Percentiles rank a stretch among this genome's conserved stretches.
These are phyloP conservation scores for Phrynosoma platyrhinos DNA, from an alignment of 2,113 vertebrate species.

Conservation along the genomic window DNA sequence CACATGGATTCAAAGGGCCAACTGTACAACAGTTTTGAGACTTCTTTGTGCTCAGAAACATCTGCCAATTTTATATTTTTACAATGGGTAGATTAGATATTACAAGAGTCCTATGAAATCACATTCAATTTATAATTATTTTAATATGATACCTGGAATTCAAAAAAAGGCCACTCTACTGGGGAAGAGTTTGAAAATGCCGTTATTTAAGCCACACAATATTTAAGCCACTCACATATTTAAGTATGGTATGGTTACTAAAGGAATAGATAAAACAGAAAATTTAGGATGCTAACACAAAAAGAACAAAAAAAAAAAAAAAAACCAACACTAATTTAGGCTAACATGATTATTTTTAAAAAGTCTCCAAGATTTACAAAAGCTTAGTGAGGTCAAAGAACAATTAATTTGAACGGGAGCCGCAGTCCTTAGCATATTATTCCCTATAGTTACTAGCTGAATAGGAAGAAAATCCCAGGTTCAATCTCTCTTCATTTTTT, in stretches of 20 bases:
- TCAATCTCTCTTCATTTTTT: not conserved
- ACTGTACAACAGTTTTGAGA: not conserved
- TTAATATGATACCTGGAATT: not conserved
- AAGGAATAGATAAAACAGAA: not conserved
- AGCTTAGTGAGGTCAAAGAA: not conserved
- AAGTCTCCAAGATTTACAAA: not conserved
- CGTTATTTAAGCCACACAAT: too few relatives aligned
- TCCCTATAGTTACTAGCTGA: not conserved
- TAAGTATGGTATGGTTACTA: not conserved
- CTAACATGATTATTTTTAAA: too few relatives aligned
- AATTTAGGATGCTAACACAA: not conserved
- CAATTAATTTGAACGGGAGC: not conserved
- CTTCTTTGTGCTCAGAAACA: not conserved
- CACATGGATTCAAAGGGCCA: too few relatives aligned
- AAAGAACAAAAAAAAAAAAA: too few relatives aligned
- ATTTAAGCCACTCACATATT: not conserved
- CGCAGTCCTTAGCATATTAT: not conserved
- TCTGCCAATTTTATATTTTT: not conserved
- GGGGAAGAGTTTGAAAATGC: not conserved
- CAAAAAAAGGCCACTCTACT: too few relatives aligned
- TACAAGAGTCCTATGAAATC: not conserved
- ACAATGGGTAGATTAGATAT: not conserved
- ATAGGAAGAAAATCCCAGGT: not conserved
- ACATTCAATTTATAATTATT: not conserved
- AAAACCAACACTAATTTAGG: not conserved